Evolutionary conservation across 2,797 vertebrate species (phyloP).

Genomic region (Onychomys torridus): DNA sequence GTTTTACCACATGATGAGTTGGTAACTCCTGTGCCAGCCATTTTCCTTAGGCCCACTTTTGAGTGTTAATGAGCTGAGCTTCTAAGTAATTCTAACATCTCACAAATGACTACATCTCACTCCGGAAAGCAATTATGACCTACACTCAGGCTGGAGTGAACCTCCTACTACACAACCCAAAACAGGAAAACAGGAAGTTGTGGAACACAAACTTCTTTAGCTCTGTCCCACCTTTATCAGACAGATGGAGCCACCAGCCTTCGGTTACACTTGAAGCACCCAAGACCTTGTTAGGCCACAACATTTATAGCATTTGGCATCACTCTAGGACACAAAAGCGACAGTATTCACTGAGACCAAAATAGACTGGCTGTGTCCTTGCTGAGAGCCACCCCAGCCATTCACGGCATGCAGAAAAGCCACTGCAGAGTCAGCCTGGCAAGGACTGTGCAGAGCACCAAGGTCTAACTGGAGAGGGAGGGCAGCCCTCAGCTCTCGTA

Average conservation of each 20-base stretch:
- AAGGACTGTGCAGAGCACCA: not conserved
- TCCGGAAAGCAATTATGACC: constrained; percentile 33
- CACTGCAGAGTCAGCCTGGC: not conserved
- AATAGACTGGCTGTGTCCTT: constrained; percentile 41
- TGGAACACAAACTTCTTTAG: not conserved
- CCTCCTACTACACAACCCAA: not conserved
- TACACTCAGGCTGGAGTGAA: not conserved
- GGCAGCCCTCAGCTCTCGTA: not conserved
- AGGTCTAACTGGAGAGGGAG: not conserved
- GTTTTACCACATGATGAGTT: not conserved
- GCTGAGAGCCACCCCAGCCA: not conserved
- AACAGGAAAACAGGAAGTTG: not conserved
- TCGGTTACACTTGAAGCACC: not conserved
- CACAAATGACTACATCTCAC: constrained; percentile 54
- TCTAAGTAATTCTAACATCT: constrained; percentile 33
- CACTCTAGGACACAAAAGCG: not conserved
- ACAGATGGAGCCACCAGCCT: not conserved
- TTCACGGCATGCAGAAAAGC: not conserved
- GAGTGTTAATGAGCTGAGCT: not conserved
- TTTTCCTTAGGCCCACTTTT: not conserved
- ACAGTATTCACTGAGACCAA: constrained; percentile 39
- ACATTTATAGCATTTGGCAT: constrained; percentile 61
- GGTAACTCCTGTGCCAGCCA: not conserved
- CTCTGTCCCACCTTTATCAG: not conserved
- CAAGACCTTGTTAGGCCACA: constrained; percentile 41